Evolutionary conservation across 2,113 vertebrate species (phyloP).

Genomic region (Ornithorhynchus anatinus): DNA sequence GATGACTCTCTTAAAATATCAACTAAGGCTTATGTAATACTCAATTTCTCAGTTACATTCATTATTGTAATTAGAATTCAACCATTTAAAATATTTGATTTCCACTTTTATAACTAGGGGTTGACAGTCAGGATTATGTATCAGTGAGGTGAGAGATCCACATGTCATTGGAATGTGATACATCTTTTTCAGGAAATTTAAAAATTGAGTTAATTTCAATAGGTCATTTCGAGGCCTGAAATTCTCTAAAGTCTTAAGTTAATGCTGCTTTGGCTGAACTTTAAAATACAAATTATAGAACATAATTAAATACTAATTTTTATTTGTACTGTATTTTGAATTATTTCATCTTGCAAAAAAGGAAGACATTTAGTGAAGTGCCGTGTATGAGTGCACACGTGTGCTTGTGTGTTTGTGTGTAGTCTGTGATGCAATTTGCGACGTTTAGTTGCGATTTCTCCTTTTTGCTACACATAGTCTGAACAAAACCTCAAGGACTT

Average conservation of each 20-base stretch:
- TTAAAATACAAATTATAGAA: too few species aligned
- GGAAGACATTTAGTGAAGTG: constrained; percentile 17
- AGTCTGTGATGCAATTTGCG: constrained; percentile 32
- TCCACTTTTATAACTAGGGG: constrained; percentile 36
- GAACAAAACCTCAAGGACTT: constrained; percentile 22
- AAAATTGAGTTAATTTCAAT: too few species aligned
- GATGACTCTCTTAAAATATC: constrained; percentile 26
- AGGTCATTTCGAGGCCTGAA: too few species aligned
- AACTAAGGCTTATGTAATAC: constrained; percentile 13
- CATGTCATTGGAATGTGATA: too few species aligned
- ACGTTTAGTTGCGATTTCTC: constrained; percentile 41
- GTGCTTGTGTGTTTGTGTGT: constrained; percentile 36
- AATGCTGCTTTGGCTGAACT: too few species aligned
- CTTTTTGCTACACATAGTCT: neutral
- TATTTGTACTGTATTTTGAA: constrained; percentile 6
- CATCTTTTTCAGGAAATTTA: too few species aligned
- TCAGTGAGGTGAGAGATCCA: too few species aligned
- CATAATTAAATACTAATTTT: constrained; percentile 23
- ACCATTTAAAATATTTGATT: constrained; percentile 12
- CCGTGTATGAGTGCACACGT: constrained; percentile 23
- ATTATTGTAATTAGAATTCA: too few species aligned
- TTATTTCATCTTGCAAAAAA: constrained; percentile 23
- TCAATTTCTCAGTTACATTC: too few species aligned
- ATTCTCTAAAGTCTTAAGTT: too few species aligned
- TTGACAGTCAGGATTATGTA: constrained; percentile 29